Base-by-base conservation (phyloP, 1,140 invertebrate species). In the Mizuhopecten yessoensis region DNA sequence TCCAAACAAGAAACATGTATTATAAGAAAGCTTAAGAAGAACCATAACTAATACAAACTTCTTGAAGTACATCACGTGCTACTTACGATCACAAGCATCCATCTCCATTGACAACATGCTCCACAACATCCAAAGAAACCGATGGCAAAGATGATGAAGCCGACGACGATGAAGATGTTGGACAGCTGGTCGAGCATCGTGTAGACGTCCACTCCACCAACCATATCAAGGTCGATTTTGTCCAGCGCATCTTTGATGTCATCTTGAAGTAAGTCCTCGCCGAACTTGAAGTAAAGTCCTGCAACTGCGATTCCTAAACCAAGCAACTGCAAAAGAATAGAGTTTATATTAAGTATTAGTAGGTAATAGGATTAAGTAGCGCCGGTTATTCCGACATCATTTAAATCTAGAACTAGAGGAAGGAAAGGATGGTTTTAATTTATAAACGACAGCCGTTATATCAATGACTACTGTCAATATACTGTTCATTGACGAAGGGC, bases 111-210 rank as follows among this genome's bases (percentile, higher is more conserved):
- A 86, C 91, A 92, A 33, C 91, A 92, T 0, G 91, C 91, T 20
- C 91, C 91, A 75, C 87, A 89, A 89, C 91, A 92, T 89, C 91
- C 91, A 13, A 92, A 86, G 75, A 86, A 86, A n/a, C 91, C 91
- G 1, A 92, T 86, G 39, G 90, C 29, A 34, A 92, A 90, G 33
- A 92, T 89, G 42, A 92, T 88, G 34, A 90, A 90, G 13, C 91
- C 91, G 7, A 90, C 89, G 0, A 87, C 89, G 34, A 92, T 92
- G 42, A 92, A 90, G 33, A 92, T 39, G 10, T 89, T 36, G 0
- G 91, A 90, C 17, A 90, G 34, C 23, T 45, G 87, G 7, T 36
- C 39, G 0, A 88, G 36, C 9, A 92, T n/a, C 10, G 86, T 34
- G 39, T 92, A 88, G 15, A 92, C 29, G 34, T 92, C 86, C n/a